Conservation (phyloP, 2,113 vertebrate species). For the Chaetura pelagica region DNA sequence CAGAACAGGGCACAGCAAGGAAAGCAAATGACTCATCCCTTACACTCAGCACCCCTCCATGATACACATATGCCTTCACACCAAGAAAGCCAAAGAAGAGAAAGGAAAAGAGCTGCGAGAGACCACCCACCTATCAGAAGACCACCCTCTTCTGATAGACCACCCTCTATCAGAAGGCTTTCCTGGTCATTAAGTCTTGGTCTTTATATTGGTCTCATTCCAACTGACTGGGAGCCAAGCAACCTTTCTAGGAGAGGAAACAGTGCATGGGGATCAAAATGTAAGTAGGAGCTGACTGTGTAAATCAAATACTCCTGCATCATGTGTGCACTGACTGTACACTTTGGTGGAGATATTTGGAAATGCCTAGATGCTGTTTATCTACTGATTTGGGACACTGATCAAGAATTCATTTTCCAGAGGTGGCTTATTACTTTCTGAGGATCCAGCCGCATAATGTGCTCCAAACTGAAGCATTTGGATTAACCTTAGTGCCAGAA, state of each 20-base stretch:
- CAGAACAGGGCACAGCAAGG: neutral
- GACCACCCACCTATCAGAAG: constrained; percentile 19
- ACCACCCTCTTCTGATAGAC: no score
- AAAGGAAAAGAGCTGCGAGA: neutral
- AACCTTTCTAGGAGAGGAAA: neutral
- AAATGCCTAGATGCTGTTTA: neutral
- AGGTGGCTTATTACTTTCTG: neutral
- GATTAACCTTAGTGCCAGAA: neutral
- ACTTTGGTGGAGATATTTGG: neutral
- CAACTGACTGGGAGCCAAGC: neutral
- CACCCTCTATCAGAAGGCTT: neutral
- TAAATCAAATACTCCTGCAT: neutral
- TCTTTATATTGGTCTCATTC: neutral
- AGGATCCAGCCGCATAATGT: rapidly evolving
- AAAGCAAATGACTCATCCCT: neutral
- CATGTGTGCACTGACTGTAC: neutral
- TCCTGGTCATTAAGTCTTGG: neutral
- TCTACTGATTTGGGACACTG: neutral
- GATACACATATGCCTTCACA: neutral
- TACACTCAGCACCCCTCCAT: neutral
- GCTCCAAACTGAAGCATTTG: neutral
- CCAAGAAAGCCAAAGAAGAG: neutral
- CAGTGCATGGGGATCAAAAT: neutral
- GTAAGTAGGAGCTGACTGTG: neutral
- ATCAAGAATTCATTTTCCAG: neutral